Conservation (phyloP, 2,888 invertebrate species). For the Lampropteryx suffumata region DNA sequence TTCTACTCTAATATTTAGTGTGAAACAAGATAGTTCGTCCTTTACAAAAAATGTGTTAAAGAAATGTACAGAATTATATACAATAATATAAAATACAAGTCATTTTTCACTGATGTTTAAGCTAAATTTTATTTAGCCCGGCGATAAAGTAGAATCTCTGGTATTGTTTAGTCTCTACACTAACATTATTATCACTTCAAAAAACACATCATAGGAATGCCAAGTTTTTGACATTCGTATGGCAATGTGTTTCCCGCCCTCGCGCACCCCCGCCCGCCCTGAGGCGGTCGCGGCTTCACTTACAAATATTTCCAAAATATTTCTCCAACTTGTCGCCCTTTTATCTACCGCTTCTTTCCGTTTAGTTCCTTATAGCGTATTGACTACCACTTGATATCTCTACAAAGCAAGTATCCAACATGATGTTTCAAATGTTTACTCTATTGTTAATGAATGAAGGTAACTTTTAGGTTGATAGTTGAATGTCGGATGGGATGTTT, state of each 20-base stretch:
- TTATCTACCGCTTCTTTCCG: slow-evolving; percentile 81
- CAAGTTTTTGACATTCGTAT: slow-evolving; percentile 15
- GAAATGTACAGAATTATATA: too few species aligned
- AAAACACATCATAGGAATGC: slow-evolving; percentile 12
- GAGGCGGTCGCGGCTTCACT: slow-evolving; percentile 64
- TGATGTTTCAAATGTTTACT: slow-evolving; percentile 20
- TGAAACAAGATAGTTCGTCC: too few species aligned
- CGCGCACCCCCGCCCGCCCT: slow-evolving; percentile 44
- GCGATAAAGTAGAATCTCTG: too few species aligned
- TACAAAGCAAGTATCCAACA: slow-evolving; percentile 8
- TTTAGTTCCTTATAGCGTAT: slow-evolving; percentile 71
- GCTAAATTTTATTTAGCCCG: too few species aligned
- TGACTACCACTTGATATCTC: slow-evolving; percentile 30
- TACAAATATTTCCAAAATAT: slow-evolving; percentile 83
- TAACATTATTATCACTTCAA: slow-evolving; percentile 11
- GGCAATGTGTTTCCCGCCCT: slow-evolving; percentile 40
- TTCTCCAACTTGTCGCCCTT: slow-evolving; percentile 80
- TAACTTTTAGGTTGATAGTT: slow-evolving; percentile 15
- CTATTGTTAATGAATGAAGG: background rate
- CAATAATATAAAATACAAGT: too few species aligned
- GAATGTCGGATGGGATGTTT: slow-evolving; percentile 30
- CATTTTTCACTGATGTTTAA: too few species aligned
- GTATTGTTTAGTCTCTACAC: too few species aligned
- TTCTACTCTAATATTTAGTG: too few species aligned
- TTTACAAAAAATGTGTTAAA: too few species aligned